Conservation (phyloP, 2,113 vertebrate species). For the Cebus imitator region DNA sequence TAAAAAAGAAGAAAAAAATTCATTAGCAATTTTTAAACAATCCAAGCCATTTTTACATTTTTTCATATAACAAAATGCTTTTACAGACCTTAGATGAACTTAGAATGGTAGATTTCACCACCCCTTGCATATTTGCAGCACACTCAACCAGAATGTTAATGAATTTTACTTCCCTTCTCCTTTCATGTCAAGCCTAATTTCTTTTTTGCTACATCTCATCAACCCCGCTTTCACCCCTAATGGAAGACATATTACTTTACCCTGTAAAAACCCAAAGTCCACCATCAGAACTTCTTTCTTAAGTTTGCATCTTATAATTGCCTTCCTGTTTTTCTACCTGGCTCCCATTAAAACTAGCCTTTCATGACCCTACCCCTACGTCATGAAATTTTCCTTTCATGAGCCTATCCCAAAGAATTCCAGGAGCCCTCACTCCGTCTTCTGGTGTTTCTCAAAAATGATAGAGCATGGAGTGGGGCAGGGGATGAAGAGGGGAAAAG, state of each 20-base stretch:
- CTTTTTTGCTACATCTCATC: neutral
- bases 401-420: neutral
- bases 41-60: neutral
- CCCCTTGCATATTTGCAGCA: neutral
- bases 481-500: too few relatives aligned
- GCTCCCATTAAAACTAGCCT: neutral
- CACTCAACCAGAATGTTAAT: neutral
- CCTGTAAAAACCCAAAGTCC: neutral
- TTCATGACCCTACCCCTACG: neutral
- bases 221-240: neutral
- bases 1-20: neutral
- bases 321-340: neutral
- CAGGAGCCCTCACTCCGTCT: neutral
- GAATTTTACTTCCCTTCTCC: neutral
- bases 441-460: neutral
- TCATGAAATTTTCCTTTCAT: too few relatives aligned
- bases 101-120: neutral
- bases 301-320: neutral
- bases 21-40: neutral
- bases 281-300: neutral
- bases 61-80: neutral
- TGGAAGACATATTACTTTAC: neutral
- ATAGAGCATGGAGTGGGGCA: neutral
- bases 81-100: neutral
- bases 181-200: neutral